Percentiles rank a stretch among this genome's conserved stretches.
Evolutionary conservation across 2,113 vertebrate genomes (phyloP).

Genomic region (Neodon shergylaensis): DNA sequence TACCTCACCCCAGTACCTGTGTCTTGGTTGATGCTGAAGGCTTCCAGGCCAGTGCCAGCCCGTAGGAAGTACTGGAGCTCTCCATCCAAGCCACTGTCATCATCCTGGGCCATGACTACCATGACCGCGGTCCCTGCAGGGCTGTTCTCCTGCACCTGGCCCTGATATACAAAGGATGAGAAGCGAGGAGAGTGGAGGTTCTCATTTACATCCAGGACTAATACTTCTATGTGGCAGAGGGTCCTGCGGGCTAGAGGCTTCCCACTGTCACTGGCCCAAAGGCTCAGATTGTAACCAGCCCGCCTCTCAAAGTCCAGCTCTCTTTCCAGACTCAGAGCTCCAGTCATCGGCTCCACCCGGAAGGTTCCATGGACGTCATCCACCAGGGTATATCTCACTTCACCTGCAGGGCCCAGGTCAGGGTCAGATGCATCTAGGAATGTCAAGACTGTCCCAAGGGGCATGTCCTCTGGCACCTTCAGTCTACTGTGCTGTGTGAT

Average conservation of each 20-base stretch:
- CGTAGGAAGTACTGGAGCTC: conserved; percentile 92
- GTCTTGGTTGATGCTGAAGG: conserved; percentile 93
- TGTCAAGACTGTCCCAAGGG: conserved; percentile 89
- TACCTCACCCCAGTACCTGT: conserved; percentile 88
- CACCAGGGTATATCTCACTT: conserved; percentile 91
- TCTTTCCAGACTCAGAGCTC: conserved; percentile 91
- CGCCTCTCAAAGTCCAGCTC: conserved; percentile 95
- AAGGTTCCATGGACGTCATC: conserved; percentile 90
- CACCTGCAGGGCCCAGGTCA: conserved; percentile 90
- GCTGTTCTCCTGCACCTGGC: conserved; percentile 91
- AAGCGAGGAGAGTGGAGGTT: conserved; percentile 93
- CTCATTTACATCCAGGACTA: conserved; percentile 95
- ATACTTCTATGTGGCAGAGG: conserved; percentile 93
- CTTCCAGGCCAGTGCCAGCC: conserved; percentile 92
- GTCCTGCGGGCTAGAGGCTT: conserved; percentile 91
- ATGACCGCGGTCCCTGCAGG: conserved; percentile 89
- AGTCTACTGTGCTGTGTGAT: conserved; percentile 88
- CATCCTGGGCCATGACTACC: conserved; percentile 89
- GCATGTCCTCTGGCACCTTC: conserved; percentile 94
- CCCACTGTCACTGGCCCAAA: conserved; percentile 93
- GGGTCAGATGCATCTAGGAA: conserved; percentile 95
- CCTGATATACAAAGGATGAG: conserved; percentile 91
- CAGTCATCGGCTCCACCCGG: conserved; percentile 88
- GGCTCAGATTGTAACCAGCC: conserved; percentile 91
- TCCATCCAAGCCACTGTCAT: conserved; percentile 92